A percentile compares a stretch with the other conserved stretches of the same genome.
These are phyloP conservation scores for Xanthia icteritia DNA, from an alignment of 2,888 invertebrate species.

Conservation along the genomic window DNA sequence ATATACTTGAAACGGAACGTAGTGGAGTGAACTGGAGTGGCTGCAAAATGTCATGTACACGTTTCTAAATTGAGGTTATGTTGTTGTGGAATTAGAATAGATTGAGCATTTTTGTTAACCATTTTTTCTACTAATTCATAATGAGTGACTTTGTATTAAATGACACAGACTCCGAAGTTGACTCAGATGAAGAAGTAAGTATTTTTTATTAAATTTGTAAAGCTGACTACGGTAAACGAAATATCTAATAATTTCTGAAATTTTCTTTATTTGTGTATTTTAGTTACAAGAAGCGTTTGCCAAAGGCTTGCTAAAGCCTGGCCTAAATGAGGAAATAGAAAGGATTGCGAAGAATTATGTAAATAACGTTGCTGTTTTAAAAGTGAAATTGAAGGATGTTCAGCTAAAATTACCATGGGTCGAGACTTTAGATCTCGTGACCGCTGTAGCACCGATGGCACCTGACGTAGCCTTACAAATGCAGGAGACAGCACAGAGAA, in stretches of 20 bases:
- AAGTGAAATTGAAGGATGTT: slow-evolving; percentile 93
- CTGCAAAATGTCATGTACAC: slow-evolving; percentile 46
- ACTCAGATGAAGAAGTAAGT: slow-evolving; percentile 91
- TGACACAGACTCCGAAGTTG: slow-evolving; percentile 88
- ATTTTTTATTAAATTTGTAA: not conserved
- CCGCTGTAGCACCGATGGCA: slow-evolving; percentile 94
- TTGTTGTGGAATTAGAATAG: slow-evolving; percentile 39
- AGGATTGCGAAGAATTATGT: slow-evolving; percentile 90
- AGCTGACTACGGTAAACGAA: not conserved
- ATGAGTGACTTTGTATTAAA: slow-evolving; percentile 87
- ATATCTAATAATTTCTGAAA: not conserved
- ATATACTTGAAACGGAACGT: too few relatives aligned
- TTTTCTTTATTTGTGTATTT: slow-evolving; percentile 64
- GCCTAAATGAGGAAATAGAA: slow-evolving; percentile 93
- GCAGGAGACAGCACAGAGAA: slow-evolving; percentile 93
- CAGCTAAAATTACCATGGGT: slow-evolving; percentile 95
- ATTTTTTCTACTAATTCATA: slow-evolving; percentile 14
- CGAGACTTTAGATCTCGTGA: slow-evolving; percentile 95
- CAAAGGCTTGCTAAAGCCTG: slow-evolving; percentile 96
- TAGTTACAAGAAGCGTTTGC: slow-evolving; percentile 97
- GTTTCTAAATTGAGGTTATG: slow-evolving; percentile 59
- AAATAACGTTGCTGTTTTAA: slow-evolving; percentile 94
- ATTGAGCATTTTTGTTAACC: not conserved
- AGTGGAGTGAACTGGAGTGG: too few relatives aligned
- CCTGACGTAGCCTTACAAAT: slow-evolving; percentile 95